A percentile compares a stretch with the other conserved stretches of the same genome.
Evolutionary conservation across 92 coral and sea anemone genomes (phyloP).

Genomic region (Epizoanthus scotinus): DNA sequence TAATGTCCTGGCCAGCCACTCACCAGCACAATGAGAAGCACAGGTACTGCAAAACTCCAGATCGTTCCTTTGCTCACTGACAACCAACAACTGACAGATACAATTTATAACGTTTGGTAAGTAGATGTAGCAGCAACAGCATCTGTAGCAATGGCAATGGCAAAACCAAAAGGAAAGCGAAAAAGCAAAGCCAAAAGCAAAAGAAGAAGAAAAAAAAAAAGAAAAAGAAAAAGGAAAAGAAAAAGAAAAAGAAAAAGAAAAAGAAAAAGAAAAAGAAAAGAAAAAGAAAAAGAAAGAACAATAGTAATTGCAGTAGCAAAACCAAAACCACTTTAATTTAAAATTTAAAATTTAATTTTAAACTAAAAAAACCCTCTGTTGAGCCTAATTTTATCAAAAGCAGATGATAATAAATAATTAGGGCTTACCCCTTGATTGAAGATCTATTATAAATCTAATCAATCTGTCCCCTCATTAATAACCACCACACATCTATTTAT

Average conservation of each 20-base stretch:
- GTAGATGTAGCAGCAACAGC: neutral
- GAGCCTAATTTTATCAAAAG: too few relatives aligned
- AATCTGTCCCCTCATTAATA: too few relatives aligned
- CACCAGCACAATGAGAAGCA: slow-evolving; percentile 81
- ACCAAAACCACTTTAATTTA: too few relatives aligned
- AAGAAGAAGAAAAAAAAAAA: neutral
- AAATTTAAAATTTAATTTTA: too few relatives aligned
- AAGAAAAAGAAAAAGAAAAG: neutral
- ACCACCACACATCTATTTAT: too few relatives aligned
- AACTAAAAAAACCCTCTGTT: too few relatives aligned
- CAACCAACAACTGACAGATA: slow-evolving; percentile 82
- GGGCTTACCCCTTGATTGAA: too few relatives aligned
- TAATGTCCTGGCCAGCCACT: slow-evolving; percentile 3
- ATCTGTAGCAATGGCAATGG: neutral
- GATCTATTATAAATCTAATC: too few relatives aligned
- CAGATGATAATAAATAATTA: too few relatives aligned
- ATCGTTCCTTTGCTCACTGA: slow-evolving; percentile 88
- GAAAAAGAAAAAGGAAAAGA: too few relatives aligned
- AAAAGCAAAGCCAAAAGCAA: neutral
- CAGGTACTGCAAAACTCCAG: slow-evolving; percentile 95
- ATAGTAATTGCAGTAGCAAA: too few relatives aligned
- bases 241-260: too few relatives aligned
- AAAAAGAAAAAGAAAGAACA: neutral
- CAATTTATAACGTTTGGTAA: neutral
- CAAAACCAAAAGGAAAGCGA: neutral